Conservation (phyloP, 2,113 vertebrate species). For the Vidua chalybeata region DNA sequence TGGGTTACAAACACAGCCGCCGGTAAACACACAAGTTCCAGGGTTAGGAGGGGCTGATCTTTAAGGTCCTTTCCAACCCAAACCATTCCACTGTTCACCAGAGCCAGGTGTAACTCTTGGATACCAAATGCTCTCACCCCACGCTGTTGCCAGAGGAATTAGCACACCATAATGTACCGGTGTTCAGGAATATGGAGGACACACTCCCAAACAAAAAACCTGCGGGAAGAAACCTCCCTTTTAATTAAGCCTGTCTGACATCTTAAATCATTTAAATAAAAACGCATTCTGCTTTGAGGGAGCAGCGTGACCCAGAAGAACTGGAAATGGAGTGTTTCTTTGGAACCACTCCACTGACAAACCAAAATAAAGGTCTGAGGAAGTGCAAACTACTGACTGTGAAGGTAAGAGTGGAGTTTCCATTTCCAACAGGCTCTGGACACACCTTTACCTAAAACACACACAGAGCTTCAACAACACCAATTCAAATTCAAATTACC, state of each 20-base stretch:
- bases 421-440: not conserved
- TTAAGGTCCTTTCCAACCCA: not conserved
- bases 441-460: not conserved
- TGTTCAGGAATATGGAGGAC: not conserved
- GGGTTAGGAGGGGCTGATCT: not conserved
- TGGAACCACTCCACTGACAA: not conserved
- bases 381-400: rapidly evolving
- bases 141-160: rapidly evolving
- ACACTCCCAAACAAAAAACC: not conserved
- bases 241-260: not conserved
- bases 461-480: rapidly evolving
- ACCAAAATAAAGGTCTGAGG: rapidly evolving
- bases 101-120: not conserved
- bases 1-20: not conserved
- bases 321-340: not conserved
- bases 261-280: not conserved
- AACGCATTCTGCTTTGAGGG: not conserved
- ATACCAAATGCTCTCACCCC: not conserved
- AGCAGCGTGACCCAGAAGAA: rapidly evolving
- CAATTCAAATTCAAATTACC: not conserved
- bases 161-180: rapidly evolving
- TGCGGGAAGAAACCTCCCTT: not conserved
- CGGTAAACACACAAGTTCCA: not conserved
- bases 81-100: not conserved
- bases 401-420: not conserved